Evolutionary conservation across 2,113 vertebrate genomes (phyloP).

Genomic region (Pteropus alecto): DNA sequence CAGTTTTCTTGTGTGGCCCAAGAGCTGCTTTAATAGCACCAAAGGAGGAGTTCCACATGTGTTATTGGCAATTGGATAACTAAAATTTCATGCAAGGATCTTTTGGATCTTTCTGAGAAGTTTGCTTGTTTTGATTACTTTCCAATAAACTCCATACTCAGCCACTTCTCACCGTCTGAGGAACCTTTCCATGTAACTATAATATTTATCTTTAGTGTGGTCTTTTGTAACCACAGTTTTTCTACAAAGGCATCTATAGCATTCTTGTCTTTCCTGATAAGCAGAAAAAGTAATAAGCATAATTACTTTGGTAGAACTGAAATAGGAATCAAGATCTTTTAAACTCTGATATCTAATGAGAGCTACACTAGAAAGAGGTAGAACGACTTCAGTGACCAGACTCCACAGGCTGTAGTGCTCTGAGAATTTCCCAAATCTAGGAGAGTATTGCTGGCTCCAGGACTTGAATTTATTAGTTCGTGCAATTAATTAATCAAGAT

Average conservation of each 20-base stretch:
- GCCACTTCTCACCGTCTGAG: neutral
- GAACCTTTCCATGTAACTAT: neutral
- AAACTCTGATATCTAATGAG: neutral
- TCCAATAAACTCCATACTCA: neutral
- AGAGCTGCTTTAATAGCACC: neutral
- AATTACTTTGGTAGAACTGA: neutral
- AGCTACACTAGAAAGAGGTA: neutral
- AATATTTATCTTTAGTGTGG: neutral
- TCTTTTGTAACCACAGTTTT: neutral
- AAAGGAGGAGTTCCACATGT: neutral
- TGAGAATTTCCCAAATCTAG: neutral
- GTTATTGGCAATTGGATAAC: neutral
- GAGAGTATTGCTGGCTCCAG: neutral
- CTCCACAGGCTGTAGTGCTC: neutral
- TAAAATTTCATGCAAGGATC: neutral
- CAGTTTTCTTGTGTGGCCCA: neutral
- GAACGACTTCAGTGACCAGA: neutral
- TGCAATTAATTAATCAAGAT: neutral
- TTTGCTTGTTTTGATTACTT: neutral
- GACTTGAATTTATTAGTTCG: neutral
- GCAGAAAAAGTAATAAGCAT: neutral
- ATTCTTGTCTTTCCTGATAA: constrained; percentile 16
- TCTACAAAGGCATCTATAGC: neutral
- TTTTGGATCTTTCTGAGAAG: neutral
- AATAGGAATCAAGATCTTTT: neutral